Evolutionary conservation across 1,140 invertebrate genomes (phyloP).

Genomic region (Nebria ingens): DNA sequence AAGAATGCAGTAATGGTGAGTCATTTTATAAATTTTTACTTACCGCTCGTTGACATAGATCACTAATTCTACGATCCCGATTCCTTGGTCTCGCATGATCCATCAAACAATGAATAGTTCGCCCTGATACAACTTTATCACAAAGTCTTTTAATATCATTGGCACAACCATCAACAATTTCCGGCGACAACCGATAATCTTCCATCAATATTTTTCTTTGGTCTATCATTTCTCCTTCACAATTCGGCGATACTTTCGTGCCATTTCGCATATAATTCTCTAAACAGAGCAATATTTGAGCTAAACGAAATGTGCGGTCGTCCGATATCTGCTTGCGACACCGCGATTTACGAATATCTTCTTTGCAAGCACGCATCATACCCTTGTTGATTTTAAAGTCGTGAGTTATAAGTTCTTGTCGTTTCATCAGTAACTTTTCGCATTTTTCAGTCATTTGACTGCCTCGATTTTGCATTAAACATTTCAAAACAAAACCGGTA

Average conservation of each 20-base stretch:
- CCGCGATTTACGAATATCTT: conserved; percentile 77
- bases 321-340: conserved; percentile 63
- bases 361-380: conserved; percentile 75
- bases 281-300: conserved; percentile 86
- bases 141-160: conserved; percentile 73
- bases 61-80: conserved; percentile 48
- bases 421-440: conserved; percentile 68
- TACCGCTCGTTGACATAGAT: conserved; percentile 57
- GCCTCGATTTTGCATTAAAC: conserved; percentile 77
- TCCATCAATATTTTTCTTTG: conserved; percentile 85
- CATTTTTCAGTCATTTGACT: conserved; percentile 65
- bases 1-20: too few species aligned
- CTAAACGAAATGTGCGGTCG: conserved; percentile 74
- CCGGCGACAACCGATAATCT: conserved; percentile 85
- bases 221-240: conserved; percentile 79
- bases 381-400: conserved; percentile 88
- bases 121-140: conserved; percentile 55
- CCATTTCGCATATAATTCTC: conserved; percentile 75
- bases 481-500: conserved; percentile 81
- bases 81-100: conserved; percentile 63
- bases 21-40: conserved; percentile 25
- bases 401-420: conserved; percentile 78
- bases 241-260: conserved; percentile 58
- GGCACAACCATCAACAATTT: conserved; percentile 81
- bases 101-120: conserved; percentile 95